Conservation (phyloP, 1,140 invertebrate genomes). For the Drosophila orena region DNA sequence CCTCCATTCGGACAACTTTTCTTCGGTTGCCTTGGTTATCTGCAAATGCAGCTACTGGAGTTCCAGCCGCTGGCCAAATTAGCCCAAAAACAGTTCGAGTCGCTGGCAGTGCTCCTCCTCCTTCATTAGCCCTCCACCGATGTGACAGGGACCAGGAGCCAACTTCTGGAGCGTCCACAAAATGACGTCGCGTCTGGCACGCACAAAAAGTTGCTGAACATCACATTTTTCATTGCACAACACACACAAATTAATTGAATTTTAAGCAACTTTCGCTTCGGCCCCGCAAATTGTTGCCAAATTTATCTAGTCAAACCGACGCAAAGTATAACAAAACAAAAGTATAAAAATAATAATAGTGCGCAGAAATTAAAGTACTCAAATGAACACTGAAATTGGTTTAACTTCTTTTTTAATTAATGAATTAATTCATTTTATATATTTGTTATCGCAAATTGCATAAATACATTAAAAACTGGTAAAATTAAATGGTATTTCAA, state of each 20-base stretch:
- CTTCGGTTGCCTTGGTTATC: constrained; percentile 63
- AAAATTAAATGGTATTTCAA: no score
- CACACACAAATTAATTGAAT: constrained; percentile 80
- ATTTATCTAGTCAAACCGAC: constrained; percentile 58
- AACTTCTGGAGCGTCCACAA: constrained; percentile 22
- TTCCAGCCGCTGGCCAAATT: constrained; percentile 61
- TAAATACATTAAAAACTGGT: no score
- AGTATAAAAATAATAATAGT: not conserved
- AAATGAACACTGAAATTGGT: constrained; percentile 3
- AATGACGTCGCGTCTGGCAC: constrained; percentile 46
- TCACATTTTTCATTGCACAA: constrained; percentile 67
- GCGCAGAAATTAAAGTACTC: not conserved
- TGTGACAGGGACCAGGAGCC: constrained; percentile 35
- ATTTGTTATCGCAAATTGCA: not conserved
- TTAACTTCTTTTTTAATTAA: not conserved
- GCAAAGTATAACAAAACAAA: constrained; percentile 23
- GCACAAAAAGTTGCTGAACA: constrained; percentile 64
- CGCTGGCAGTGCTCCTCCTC: not conserved
- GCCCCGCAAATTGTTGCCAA: constrained; percentile 59
- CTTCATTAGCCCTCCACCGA: constrained; percentile 6
- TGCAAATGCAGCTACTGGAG: constrained; percentile 49
- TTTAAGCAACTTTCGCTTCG: constrained; percentile 71
- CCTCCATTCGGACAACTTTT: constrained; percentile 45
- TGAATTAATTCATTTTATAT: not conserved
- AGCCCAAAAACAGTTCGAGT: constrained; percentile 53